phyloP scores from a whole-genome alignment of 2,797 vertebrate species.

The Peromyscus nudipes region DNA sequence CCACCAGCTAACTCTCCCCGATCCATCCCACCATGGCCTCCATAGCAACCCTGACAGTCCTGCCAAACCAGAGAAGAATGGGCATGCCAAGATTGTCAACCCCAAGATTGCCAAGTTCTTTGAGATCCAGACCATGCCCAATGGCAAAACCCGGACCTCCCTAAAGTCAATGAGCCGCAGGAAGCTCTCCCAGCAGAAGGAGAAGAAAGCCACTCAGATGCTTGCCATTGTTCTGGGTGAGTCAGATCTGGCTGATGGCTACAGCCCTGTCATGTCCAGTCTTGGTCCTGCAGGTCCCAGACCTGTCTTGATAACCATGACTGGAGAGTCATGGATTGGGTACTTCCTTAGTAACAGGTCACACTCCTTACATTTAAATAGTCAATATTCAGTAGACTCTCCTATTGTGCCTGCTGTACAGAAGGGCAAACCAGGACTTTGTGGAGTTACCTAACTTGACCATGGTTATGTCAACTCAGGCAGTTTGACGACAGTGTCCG shows the following conservation, averaged over 20 bases:
- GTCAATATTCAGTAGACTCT: background rate
- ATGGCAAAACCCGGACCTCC: constrained; percentile 95
- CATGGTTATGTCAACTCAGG: background rate
- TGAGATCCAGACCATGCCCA: constrained; percentile 96
- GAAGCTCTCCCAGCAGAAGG: constrained; percentile 99
- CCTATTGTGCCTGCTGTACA: background rate
- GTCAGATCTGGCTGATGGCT: constrained; percentile 53
- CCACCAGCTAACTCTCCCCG: constrained; percentile 88
- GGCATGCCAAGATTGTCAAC: constrained; percentile 90
- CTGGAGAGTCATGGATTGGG: background rate
- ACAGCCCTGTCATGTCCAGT: fast-evolving
- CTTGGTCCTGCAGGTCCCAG: fast-evolving
- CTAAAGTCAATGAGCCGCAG: constrained; percentile 96
- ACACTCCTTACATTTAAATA: background rate
- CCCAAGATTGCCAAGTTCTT: constrained; percentile 92
- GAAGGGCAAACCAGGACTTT: background rate
- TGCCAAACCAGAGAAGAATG: constrained; percentile 92
- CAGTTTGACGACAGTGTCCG: background rate
- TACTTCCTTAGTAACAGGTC: background rate
- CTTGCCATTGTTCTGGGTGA: constrained; percentile 98
- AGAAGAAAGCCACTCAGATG: constrained; percentile 99
- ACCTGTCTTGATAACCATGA: background rate
- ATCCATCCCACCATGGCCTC: constrained; percentile 88
- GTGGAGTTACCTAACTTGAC: background rate
- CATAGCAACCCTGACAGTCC: constrained; percentile 89